Conservation (phyloP, 2,113 vertebrate genomes). For the Gasterosteus nipponicus region DNA sequence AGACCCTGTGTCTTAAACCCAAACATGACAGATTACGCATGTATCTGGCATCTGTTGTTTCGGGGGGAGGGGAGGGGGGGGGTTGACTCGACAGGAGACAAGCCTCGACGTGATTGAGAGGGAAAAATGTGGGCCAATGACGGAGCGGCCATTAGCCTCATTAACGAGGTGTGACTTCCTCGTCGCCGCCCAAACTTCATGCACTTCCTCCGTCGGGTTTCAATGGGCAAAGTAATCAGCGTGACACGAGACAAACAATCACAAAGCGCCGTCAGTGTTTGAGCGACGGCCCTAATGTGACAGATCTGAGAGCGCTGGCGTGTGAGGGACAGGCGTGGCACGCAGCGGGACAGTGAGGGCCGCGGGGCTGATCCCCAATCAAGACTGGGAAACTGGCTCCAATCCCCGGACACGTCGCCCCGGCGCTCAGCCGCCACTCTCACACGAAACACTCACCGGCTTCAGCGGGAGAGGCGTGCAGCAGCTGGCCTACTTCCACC, state of each 20-base stretch:
- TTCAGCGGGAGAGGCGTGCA: slow-evolving; percentile 21
- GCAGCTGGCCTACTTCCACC: slow-evolving; percentile 69
- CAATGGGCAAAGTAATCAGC: slow-evolving; percentile 36
- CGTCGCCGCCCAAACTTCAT: slow-evolving; percentile 1
- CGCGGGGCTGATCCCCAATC: slow-evolving; percentile 59
- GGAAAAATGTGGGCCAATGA: slow-evolving; percentile 15
- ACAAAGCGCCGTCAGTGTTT: slow-evolving; percentile 53
- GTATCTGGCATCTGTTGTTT: slow-evolving; percentile 14
- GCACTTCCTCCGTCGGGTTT: slow-evolving; percentile 27
- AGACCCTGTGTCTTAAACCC: slow-evolving; percentile 10
- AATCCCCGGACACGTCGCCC: slow-evolving; percentile 52
- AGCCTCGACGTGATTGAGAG: background rate
- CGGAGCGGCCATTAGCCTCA: slow-evolving; percentile 20
- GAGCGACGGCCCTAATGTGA: slow-evolving; percentile 70
- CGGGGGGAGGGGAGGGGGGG: slow-evolving; percentile 6
- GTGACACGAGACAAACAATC: slow-evolving; percentile 46
- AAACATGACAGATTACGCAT: slow-evolving; percentile 12
- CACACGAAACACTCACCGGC: slow-evolving; percentile 50
- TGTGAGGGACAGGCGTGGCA: slow-evolving; percentile 75
- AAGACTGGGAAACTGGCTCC: slow-evolving; percentile 49
- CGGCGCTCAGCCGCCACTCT: slow-evolving; percentile 53
- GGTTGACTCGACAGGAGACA: background rate
- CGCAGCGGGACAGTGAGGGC: slow-evolving; percentile 54
- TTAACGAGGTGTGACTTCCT: slow-evolving; percentile 14
- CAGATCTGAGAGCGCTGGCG: slow-evolving; percentile 62